These are phyloP conservation scores for Himalopsyche phryganea DNA, from an alignment of 1,140 invertebrate genomes.

Conservation along the genomic window DNA sequence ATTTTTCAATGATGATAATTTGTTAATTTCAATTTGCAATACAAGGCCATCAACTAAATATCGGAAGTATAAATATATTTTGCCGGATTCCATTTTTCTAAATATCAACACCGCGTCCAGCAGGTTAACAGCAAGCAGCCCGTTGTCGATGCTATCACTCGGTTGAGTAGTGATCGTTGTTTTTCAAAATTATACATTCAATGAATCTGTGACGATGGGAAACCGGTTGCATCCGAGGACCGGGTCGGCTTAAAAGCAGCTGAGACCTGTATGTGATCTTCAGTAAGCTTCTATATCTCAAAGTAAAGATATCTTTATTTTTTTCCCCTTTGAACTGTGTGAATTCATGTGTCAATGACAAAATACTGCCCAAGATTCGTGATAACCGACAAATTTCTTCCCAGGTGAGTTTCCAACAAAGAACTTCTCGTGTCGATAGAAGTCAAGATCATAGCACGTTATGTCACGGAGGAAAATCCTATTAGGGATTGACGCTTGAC, in stretches of 20 bases:
- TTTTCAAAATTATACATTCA: constrained; percentile 25
- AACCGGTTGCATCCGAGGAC: constrained; percentile 27
- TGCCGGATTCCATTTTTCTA: too few species aligned
- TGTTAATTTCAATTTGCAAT: too few species aligned
- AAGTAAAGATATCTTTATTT: constrained; percentile 34
- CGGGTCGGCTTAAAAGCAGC: constrained; percentile 37
- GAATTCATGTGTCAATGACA: constrained; percentile 54
- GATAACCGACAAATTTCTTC: constrained; percentile 52
- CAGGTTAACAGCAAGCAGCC: too few species aligned
- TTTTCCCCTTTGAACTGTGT: constrained; percentile 25
- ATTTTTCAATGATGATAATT: too few species aligned
- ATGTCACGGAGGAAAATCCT: too few species aligned
- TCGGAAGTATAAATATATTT: too few species aligned
- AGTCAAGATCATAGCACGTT: too few species aligned
- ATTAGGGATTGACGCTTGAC: too few species aligned
- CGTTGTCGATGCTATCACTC: constrained; percentile 14
- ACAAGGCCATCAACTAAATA: too few species aligned
- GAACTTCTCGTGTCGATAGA: too few species aligned
- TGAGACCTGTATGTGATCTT: neutral
- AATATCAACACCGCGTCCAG: too few species aligned
- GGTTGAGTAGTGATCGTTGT: constrained; percentile 24
- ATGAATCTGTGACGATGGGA: constrained; percentile 20
- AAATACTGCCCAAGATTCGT: constrained; percentile 52
- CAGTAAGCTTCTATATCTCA: too few species aligned
- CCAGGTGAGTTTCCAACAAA: constrained; percentile 41